Evolutionary conservation across 1,140 invertebrate genomes (phyloP).

Genomic region (Chlorops oryzae): DNA sequence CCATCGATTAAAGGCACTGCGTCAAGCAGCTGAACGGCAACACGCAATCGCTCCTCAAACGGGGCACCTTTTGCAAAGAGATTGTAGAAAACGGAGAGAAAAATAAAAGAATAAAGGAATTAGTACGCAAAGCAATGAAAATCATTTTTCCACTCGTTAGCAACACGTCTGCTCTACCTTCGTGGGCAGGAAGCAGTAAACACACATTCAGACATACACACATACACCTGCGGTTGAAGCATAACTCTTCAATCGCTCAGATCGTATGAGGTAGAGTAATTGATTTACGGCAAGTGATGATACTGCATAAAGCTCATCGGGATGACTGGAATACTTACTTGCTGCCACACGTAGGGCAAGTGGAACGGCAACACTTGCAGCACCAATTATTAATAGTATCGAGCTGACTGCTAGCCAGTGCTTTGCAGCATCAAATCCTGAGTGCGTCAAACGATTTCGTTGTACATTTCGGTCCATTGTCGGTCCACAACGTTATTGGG

Average conservation of each 20-base stretch:
- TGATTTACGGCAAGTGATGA: conserved; percentile 36
- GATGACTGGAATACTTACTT: conserved; percentile 40
- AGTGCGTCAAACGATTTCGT: too few relatives aligned
- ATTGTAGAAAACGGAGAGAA: not conserved
- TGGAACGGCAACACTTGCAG: conserved; percentile 60
- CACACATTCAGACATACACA: too few relatives aligned
- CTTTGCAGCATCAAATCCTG: conserved; percentile 53
- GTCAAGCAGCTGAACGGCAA: conserved; percentile 56
- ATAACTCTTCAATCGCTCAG: too few relatives aligned
- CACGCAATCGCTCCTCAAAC: conserved; percentile 58
- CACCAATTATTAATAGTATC: conserved; percentile 59
- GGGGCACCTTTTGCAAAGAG: conserved; percentile 49
- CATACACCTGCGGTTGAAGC: too few relatives aligned
- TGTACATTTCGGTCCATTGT: too few relatives aligned
- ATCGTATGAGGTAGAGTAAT: conserved; percentile 43
- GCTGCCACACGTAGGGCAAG: conserved; percentile 59
- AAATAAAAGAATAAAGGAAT: conserved; percentile 9
- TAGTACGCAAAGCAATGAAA: too few relatives aligned
- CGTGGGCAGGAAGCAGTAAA: too few relatives aligned
- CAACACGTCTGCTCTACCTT: too few relatives aligned
- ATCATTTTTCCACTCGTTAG: too few relatives aligned
- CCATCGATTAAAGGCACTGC: conserved; percentile 65
- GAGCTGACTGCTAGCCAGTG: conserved; percentile 63
- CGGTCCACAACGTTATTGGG: conserved; percentile 18
- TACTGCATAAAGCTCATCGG: too few relatives aligned